Evolutionary conservation across 2,113 vertebrate species (phyloP).

Genomic region (Passer domesticus): DNA sequence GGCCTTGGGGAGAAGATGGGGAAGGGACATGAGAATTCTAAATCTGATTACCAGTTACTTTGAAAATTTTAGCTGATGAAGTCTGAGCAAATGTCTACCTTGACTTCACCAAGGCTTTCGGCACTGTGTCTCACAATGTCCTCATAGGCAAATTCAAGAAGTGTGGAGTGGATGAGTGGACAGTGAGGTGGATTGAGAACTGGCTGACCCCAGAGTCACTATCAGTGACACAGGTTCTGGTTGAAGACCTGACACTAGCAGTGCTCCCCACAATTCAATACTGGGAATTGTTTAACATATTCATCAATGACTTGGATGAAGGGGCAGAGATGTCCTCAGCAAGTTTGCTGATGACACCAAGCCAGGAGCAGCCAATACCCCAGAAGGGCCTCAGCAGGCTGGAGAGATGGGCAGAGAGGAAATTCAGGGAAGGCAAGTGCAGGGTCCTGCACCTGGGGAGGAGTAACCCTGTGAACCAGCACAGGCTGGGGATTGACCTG

Average conservation of each 20-base stretch:
- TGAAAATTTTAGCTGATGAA: not conserved
- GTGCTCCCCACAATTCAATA: not conserved
- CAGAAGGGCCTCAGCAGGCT: not conserved
- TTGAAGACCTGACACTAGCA: not conserved
- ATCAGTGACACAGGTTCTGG: fast-evolving
- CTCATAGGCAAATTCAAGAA: not conserved
- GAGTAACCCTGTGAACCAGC: not conserved
- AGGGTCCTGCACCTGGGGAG: not conserved
- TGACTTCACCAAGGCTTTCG: not conserved
- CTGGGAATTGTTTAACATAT: not conserved
- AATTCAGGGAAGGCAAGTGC: not conserved
- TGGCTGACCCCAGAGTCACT: fast-evolving
- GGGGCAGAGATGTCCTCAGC: not conserved
- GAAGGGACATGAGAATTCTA: not conserved
- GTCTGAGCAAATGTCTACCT: not conserved
- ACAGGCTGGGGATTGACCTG: not conserved
- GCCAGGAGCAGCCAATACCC: not conserved
- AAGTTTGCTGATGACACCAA: not conserved
- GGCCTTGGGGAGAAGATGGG: not conserved
- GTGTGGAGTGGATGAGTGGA: not conserved
- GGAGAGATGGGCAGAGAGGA: not conserved
- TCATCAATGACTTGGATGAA: not conserved
- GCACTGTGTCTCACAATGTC: not conserved
- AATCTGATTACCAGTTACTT: not conserved
- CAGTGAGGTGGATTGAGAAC: not conserved